phyloP scores from a whole-genome alignment of 2,888 invertebrate species.

The Ophion ellenae region DNA sequence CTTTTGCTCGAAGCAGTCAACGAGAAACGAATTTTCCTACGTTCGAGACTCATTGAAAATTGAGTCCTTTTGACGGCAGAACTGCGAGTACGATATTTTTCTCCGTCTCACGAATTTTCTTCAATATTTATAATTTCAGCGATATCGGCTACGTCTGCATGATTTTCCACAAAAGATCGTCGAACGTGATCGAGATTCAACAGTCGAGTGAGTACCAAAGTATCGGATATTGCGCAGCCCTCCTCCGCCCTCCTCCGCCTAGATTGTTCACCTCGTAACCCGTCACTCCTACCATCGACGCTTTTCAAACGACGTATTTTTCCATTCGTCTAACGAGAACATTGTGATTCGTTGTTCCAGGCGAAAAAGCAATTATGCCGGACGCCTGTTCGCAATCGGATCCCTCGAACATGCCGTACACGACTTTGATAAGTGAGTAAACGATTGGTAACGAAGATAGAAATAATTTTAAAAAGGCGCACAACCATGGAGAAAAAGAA shows the following conservation, averaged over 20 bases:
- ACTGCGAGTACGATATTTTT: slow-evolving; percentile 2
- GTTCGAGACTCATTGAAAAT: not conserved
- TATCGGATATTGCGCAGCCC: not conserved
- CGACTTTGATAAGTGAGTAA: slow-evolving; percentile 89
- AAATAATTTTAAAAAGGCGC: not conserved
- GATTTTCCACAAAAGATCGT: slow-evolving; percentile 89
- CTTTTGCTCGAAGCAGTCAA: not conserved
- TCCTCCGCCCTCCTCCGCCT: not conserved
- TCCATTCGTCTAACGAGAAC: slow-evolving; percentile 40
- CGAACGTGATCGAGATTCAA: slow-evolving; percentile 90
- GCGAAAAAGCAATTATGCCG: slow-evolving; percentile 84
- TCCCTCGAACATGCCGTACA: slow-evolving; percentile 85
- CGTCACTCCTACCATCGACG: not conserved
- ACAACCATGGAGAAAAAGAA: slow-evolving; percentile 21
- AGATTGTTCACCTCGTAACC: not conserved
- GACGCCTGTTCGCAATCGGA: slow-evolving; percentile 88
- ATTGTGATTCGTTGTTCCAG: slow-evolving; percentile 72
- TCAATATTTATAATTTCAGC: slow-evolving; percentile 84
- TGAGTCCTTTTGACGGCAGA: not conserved
- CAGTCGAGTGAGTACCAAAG: slow-evolving; percentile 84
- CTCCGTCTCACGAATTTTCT: slow-evolving; percentile 26
- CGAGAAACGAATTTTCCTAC: not conserved
- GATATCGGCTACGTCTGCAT: slow-evolving; percentile 92
- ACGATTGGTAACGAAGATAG: slow-evolving; percentile 33
- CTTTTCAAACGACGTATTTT: not conserved